Conservation (phyloP, 2,888 invertebrate genomes). For the Tridacna crocea region DNA sequence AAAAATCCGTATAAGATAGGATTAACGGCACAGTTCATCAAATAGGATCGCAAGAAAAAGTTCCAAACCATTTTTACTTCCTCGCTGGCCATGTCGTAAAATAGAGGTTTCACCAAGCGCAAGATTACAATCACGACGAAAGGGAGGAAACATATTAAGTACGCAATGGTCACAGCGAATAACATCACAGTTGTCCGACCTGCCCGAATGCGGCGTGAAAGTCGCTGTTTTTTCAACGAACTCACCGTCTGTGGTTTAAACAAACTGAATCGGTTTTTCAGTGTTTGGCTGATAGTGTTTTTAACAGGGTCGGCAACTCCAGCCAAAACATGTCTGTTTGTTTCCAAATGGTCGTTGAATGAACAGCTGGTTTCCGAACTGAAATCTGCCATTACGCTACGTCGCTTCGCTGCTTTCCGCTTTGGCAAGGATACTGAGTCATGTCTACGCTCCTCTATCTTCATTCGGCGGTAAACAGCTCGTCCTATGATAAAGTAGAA, state of each 20-base stretch:
- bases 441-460: conserved; percentile 48
- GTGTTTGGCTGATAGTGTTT: conserved; percentile 33
- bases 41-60: conserved; percentile 65
- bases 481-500: conserved; percentile 53
- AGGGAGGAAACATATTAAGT: conserved; percentile 61
- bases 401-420: neutral
- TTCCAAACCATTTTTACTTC: conserved; percentile 57
- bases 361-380: conserved; percentile 57
- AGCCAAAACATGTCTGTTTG: conserved; percentile 30
- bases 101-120: conserved; percentile 30
- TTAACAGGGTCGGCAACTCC: conserved; percentile 34
- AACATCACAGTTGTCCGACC: conserved; percentile 63
- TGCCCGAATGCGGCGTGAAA: conserved; percentile 47
- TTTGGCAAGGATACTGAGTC: conserved; percentile 37
- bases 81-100: conserved; percentile 38
- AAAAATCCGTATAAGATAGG: conserved; percentile 66
- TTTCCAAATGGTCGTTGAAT: conserved; percentile 43
- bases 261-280: conserved; percentile 39
- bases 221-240: conserved; percentile 29
- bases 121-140: conserved; percentile 51
- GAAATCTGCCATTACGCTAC: conserved; percentile 23
- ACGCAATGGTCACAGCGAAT: conserved; percentile 61
- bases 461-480: conserved; percentile 48
- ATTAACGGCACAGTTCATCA: conserved; percentile 64
- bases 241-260: conserved; percentile 35